These are phyloP conservation scores for Oreochromis spilurus DNA, from an alignment of 2,113 vertebrate species.

Conservation along the genomic window DNA sequence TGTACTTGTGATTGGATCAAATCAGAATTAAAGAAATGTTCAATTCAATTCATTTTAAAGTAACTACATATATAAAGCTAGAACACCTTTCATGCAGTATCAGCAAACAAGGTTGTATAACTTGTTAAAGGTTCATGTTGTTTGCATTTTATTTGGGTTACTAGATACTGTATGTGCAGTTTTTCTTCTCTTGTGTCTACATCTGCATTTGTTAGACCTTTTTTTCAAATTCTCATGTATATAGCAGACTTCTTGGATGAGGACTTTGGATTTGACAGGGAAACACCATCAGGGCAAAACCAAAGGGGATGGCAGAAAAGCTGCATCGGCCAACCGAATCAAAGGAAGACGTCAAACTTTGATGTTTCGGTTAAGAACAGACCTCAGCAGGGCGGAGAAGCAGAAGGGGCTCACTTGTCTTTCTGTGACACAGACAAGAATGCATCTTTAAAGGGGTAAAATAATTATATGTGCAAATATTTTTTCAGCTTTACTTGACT, in stretches of 20 bases:
- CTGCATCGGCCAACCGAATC: conserved; percentile 27
- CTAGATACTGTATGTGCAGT: neutral
- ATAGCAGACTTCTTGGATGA: conserved; percentile 52
- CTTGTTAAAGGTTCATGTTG: neutral
- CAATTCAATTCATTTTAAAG: neutral
- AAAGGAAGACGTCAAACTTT: conserved; percentile 54
- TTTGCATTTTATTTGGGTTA: neutral
- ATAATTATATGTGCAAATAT: neutral
- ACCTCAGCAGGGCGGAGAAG: conserved; percentile 23
- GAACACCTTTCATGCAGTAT: neutral
- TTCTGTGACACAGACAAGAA: conserved; percentile 34
- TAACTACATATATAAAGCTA: neutral
- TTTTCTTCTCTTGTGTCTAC: neutral
- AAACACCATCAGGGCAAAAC: neutral
- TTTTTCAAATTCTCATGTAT: accelerated
- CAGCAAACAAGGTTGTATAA: neutral
- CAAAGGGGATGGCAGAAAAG: conserved; percentile 44
- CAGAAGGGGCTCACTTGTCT: conserved; percentile 18
- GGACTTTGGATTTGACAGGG: conserved; percentile 18
- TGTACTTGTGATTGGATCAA: neutral
- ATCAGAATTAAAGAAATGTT: neutral
- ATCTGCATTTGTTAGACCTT: neutral
- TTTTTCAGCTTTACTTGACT: neutral
- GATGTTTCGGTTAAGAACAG: conserved; percentile 42
- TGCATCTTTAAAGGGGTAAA: conserved; percentile 57